phyloP scores from a whole-genome alignment of 1,140 invertebrate species.

The Fopius arisanus region DNA sequence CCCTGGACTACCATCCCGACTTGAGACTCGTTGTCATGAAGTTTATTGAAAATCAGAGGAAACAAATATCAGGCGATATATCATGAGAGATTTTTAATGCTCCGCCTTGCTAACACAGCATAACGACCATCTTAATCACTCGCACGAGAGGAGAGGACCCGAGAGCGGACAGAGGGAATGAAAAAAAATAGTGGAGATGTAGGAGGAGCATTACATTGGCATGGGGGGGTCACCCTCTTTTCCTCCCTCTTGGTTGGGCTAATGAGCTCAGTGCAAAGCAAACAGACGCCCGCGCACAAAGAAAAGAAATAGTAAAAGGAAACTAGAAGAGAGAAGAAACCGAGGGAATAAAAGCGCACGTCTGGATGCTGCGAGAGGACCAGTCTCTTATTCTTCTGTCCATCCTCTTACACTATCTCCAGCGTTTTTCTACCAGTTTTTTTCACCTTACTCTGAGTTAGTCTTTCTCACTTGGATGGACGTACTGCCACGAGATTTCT shows the following conservation, averaged over 20 bases:
- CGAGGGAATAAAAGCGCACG: slow-evolving; percentile 32
- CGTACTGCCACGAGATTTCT: slow-evolving; percentile 5
- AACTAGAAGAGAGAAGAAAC: slow-evolving; percentile 17
- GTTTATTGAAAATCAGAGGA: slow-evolving; percentile 38
- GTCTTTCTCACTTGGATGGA: neutral
- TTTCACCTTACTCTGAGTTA: neutral
- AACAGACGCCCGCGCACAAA: slow-evolving; percentile 40
- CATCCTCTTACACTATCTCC: slow-evolving; percentile 3
- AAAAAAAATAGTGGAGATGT: neutral
- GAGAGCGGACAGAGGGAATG: neutral
- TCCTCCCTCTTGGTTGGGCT: slow-evolving; percentile 22
- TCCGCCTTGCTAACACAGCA: slow-evolving; percentile 39
- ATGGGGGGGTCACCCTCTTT: neutral
- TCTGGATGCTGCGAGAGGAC: slow-evolving; percentile 5
- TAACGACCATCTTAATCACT: slow-evolving; percentile 48
- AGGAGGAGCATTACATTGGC: slow-evolving; percentile 11
- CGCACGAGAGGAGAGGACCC: slow-evolving; percentile 16
- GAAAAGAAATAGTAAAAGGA: slow-evolving; percentile 37
- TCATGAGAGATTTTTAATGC: slow-evolving; percentile 37
- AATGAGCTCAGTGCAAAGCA: slow-evolving; percentile 48
- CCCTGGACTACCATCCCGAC: neutral
- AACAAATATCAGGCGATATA: slow-evolving; percentile 42
- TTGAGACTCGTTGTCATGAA: neutral
- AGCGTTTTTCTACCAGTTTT: slow-evolving; percentile 5
- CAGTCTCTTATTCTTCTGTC: slow-evolving; percentile 11